phyloP scores from a whole-genome alignment of 1,140 invertebrate genomes.

The Danaus melanippus region DNA sequence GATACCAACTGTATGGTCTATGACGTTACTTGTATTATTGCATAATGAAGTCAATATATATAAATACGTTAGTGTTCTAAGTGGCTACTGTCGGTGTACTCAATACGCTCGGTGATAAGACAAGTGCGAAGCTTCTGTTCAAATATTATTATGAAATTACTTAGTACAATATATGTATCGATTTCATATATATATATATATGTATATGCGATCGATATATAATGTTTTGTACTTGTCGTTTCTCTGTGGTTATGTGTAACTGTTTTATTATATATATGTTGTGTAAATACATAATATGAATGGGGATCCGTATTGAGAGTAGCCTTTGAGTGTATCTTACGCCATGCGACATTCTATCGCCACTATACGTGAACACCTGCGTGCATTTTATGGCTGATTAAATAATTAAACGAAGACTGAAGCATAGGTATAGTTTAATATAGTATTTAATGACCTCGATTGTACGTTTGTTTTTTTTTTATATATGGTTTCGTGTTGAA shows the following conservation, averaged over 20 bases:
- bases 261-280: slow-evolving; percentile 6
- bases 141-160: no score
- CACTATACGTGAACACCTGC: slow-evolving; percentile 10
- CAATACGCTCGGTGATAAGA: no score
- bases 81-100: no score
- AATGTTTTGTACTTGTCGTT: no score
- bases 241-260: neutral
- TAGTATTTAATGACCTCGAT: slow-evolving; percentile 47
- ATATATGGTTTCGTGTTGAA: no score
- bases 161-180: no score
- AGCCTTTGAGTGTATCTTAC: slow-evolving; percentile 29
- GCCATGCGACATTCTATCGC: slow-evolving; percentile 12
- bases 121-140: no score
- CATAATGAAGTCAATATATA: slow-evolving; percentile 13
- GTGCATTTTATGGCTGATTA: slow-evolving; percentile 45
- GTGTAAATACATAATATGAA: slow-evolving; percentile 14
- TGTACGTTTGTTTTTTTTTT: slow-evolving; percentile 13
- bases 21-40: slow-evolving; percentile 13
- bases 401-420: slow-evolving; percentile 69
- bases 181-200: no score
- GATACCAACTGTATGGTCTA: slow-evolving; percentile 11
- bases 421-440: slow-evolving; percentile 67
- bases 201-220: no score
- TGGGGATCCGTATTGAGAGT: slow-evolving; percentile 9
- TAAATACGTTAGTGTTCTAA: neutral